Conservation (phyloP, 2,888 invertebrate species). For the Cinara cedri region DNA sequence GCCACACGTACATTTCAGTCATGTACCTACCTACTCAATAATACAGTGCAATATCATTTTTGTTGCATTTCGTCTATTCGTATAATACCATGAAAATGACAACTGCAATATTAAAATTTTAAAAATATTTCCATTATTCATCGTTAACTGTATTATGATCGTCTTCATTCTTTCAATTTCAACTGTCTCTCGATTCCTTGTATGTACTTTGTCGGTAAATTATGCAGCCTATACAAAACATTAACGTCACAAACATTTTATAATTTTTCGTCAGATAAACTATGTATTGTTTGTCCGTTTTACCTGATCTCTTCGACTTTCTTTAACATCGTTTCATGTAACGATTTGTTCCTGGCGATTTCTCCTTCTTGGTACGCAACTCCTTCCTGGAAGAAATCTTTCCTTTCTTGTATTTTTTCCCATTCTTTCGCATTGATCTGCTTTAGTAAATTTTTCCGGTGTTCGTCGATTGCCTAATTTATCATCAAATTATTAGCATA, state of each 20-base stretch:
- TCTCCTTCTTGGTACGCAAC: slow-evolving; percentile 69
- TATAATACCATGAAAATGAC: not conserved
- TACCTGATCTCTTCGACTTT: slow-evolving; percentile 69
- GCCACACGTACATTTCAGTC: too few relatives aligned
- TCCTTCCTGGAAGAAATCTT: slow-evolving; percentile 72
- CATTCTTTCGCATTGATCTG: slow-evolving; percentile 73
- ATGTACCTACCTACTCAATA: too few relatives aligned
- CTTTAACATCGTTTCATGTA: slow-evolving; percentile 62
- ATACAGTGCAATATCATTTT: too few relatives aligned
- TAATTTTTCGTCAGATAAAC: not conserved
- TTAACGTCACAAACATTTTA: too few relatives aligned
- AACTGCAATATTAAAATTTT: too few relatives aligned
- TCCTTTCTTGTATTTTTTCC: slow-evolving; percentile 69
- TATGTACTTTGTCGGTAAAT: slow-evolving; percentile 61
- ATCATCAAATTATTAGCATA: not conserved
- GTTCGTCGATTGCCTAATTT: slow-evolving; percentile 62
- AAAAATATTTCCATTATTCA: not conserved
- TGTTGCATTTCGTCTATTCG: too few relatives aligned
- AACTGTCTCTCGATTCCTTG: slow-evolving; percentile 60
- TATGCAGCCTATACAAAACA: slow-evolving; percentile 59
- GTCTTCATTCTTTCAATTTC: slow-evolving; percentile 43
- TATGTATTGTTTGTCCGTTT: not conserved
- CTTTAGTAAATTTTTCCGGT: slow-evolving; percentile 71
- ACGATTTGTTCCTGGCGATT: slow-evolving; percentile 63
- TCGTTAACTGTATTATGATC: not conserved